These are phyloP conservation scores for Egretta garzetta DNA, from an alignment of 2,113 vertebrate genomes.

Conservation along the genomic window DNA sequence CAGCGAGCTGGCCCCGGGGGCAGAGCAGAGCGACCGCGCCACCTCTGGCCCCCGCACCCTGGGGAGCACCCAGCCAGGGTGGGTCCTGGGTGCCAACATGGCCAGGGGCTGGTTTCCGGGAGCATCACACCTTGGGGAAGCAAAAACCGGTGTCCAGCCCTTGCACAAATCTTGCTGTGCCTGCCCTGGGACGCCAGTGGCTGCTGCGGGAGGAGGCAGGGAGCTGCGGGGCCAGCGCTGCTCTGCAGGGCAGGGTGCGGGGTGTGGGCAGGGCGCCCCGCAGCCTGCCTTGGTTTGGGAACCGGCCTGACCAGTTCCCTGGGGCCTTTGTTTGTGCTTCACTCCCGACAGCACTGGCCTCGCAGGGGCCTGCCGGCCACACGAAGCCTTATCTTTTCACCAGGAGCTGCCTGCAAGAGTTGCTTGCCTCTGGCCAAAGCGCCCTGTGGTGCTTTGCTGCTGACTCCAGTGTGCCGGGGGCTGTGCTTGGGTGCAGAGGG, in stretches of 20 bases:
- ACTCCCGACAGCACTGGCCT: background rate
- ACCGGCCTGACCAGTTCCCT: constrained; percentile 36
- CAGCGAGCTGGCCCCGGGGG: fast-evolving
- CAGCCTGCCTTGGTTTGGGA: background rate
- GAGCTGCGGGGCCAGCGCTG: fast-evolving
- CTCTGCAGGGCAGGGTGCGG: background rate
- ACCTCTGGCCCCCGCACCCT: background rate
- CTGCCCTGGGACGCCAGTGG: background rate
- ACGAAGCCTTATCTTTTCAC: constrained; percentile 7
- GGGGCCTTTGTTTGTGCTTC: background rate
- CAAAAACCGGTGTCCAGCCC: background rate
- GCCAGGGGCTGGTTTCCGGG: background rate
- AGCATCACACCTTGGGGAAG: background rate
- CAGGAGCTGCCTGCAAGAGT: background rate
- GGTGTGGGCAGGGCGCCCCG: background rate
- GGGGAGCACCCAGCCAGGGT: fast-evolving
- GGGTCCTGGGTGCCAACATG: background rate
- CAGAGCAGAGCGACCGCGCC: fast-evolving
- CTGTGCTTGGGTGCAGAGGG: fast-evolving
- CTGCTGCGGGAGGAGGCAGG: background rate
- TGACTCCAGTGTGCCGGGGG: fast-evolving
- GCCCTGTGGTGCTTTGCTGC: background rate
- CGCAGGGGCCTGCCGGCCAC: background rate
- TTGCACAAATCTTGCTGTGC: background rate
- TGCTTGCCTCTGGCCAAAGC: background rate